A percentile compares a stretch with the other conserved stretches of the same genome.
These are phyloP conservation scores for Noctua fimbriata DNA, from an alignment of 2,888 invertebrate genomes.

Conservation along the genomic window DNA sequence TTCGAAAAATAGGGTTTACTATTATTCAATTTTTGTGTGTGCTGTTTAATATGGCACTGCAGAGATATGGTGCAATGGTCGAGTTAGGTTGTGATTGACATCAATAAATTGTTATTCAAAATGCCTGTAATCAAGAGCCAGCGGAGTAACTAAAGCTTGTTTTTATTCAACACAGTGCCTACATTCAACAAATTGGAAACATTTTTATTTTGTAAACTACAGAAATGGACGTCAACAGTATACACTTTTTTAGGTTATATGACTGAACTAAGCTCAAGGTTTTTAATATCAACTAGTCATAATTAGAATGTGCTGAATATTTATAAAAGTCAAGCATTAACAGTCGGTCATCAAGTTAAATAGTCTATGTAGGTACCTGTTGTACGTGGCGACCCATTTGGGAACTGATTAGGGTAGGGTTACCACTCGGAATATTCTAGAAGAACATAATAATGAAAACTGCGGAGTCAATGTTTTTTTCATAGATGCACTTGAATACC, in stretches of 20 bases:
- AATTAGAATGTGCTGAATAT: slow-evolving; percentile 33
- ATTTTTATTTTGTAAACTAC: slow-evolving; percentile 14
- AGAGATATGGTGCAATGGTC: slow-evolving; percentile 1
- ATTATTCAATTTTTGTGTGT: not conserved
- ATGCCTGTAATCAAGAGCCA: slow-evolving; percentile 32
- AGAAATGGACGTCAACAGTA: not conserved
- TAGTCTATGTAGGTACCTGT: slow-evolving; percentile 37
- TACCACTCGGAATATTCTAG: slow-evolving; percentile 11
- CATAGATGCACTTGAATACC: not conserved
- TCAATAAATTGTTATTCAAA: slow-evolving; percentile 41
- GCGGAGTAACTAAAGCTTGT: not conserved
- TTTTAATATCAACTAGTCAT: not conserved
- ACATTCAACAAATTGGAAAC: slow-evolving; percentile 12
- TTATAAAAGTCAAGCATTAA: slow-evolving; percentile 31
- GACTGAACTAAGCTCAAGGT: not conserved
- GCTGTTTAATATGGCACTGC: not conserved
- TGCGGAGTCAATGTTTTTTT: not conserved
- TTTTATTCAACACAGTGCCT: slow-evolving; percentile 26
- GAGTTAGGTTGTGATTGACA: slow-evolving; percentile 3
- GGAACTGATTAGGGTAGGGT: slow-evolving; percentile 44
- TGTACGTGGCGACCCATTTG: slow-evolving; percentile 45
- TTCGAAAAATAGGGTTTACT: too few species aligned
- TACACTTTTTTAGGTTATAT: not conserved
- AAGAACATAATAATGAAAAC: not conserved
- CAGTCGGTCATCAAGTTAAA: slow-evolving; percentile 40